These are phyloP conservation scores for Oncorhynchus mykiss DNA, from an alignment of 2,113 vertebrate species.

Conservation along the genomic window DNA sequence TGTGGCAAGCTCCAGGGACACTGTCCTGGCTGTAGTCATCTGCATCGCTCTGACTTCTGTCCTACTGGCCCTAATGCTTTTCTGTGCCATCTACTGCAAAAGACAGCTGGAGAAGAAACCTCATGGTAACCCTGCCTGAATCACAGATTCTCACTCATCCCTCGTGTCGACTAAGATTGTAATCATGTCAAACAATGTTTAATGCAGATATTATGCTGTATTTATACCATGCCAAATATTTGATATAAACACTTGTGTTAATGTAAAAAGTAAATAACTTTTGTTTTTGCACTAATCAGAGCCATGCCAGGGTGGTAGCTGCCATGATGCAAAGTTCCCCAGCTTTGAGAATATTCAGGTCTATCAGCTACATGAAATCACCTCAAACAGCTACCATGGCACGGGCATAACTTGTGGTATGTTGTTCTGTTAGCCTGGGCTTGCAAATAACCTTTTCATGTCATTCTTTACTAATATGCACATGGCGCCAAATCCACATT, in stretches of 20 bases:
- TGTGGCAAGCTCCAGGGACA: not conserved
- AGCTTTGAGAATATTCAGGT: not conserved
- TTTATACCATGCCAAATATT: too few relatives aligned
- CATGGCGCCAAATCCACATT: not conserved
- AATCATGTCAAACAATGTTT: too few relatives aligned
- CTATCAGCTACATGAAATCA: not conserved
- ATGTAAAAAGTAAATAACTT: not conserved
- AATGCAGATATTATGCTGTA: too few relatives aligned
- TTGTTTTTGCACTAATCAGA: not conserved
- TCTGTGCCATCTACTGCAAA: conserved; percentile 7
- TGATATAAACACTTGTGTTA: too few relatives aligned
- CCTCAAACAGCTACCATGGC: not conserved
- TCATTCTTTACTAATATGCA: not conserved
- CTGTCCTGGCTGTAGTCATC: conserved; percentile 1
- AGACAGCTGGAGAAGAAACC: conserved; percentile 2
- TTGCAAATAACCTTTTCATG: not conserved
- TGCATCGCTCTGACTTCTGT: conserved; percentile 5
- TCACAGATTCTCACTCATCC: not conserved
- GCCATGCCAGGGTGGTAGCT: not conserved
- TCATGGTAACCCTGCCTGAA: not conserved
- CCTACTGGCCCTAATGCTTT: not conserved
- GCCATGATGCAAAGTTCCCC: not conserved
- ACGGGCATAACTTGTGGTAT: not conserved
- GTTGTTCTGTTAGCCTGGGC: not conserved
- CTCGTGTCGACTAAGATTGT: too few relatives aligned